phyloP scores from a whole-genome alignment of 1,140 invertebrate genomes.

The Papilio xuthus region DNA sequence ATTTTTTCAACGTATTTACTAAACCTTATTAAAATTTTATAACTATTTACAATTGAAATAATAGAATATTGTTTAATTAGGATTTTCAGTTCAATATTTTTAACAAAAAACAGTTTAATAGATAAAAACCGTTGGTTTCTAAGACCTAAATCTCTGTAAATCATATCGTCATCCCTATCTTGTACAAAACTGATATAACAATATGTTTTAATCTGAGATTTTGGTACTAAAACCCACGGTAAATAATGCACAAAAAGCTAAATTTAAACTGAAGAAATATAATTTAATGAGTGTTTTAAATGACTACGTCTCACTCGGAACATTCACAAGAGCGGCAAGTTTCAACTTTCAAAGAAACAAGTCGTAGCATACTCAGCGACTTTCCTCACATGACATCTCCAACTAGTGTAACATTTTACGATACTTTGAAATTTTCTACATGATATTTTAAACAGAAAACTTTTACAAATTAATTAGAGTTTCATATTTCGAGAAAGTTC shows the following conservation, averaged over 20 bases:
- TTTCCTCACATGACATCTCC: conserved; percentile 7
- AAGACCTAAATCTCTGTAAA: too few relatives aligned
- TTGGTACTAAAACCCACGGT: too few relatives aligned
- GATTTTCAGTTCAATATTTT: too few relatives aligned
- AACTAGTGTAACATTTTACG: neutral
- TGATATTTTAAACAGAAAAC: neutral
- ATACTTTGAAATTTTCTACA: neutral
- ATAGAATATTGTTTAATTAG: too few relatives aligned
- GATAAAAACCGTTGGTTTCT: too few relatives aligned
- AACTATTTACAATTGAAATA: too few relatives aligned
- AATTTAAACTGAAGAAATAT: neutral
- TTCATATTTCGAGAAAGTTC: neutral
- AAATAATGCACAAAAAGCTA: neutral
- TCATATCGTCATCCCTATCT: too few relatives aligned
- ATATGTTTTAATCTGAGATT: too few relatives aligned
- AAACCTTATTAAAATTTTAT: too few relatives aligned
- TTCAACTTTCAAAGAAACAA: conserved; percentile 6
- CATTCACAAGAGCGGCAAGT: neutral
- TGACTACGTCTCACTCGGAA: neutral
- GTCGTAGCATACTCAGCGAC: neutral
- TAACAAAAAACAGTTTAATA: too few relatives aligned
- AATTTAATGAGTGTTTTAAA: conserved; percentile 5
- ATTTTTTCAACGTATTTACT: neutral
- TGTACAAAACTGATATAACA: too few relatives aligned
- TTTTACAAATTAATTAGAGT: neutral